These are phyloP conservation scores for Acrossocheilus fasciatus DNA, from an alignment of 2,797 vertebrate species.

Conservation along the genomic window DNA sequence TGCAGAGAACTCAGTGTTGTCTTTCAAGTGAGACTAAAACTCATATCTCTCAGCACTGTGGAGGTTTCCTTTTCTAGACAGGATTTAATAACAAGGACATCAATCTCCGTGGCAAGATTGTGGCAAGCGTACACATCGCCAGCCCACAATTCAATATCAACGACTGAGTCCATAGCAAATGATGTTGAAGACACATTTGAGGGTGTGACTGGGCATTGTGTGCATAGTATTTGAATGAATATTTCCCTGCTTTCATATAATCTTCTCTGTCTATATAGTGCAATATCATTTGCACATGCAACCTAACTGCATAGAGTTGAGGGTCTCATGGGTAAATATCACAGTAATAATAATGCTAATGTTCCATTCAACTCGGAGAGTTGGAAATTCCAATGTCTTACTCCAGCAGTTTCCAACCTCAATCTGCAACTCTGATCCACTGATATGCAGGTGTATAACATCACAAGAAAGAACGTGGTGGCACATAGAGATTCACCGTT, in stretches of 20 bases:
- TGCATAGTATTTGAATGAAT: not conserved
- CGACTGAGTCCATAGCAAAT: not conserved
- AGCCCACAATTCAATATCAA: slow-evolving; percentile 19
- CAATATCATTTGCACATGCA: not conserved
- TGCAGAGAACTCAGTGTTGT: not conserved
- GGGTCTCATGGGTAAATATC: not conserved
- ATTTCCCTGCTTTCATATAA: not conserved
- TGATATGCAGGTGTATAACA: not conserved
- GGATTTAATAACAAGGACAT: slow-evolving; percentile 49
- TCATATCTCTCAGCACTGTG: slow-evolving; percentile 27
- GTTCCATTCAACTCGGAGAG: not conserved
- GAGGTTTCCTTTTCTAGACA: slow-evolving; percentile 15
- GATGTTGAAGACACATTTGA: not conserved
- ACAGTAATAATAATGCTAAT: not conserved
- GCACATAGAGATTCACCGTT: not conserved
- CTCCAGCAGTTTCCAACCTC: slow-evolving; percentile 4
- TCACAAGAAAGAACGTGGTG: not conserved
- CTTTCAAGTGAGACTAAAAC: slow-evolving; percentile 25
- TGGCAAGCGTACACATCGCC: slow-evolving; percentile 2
- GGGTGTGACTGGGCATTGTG: not conserved
- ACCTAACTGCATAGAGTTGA: not conserved
- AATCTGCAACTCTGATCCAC: not conserved
- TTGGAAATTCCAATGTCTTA: not conserved
- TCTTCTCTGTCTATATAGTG: slow-evolving; percentile 1
- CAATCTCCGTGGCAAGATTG: slow-evolving; percentile 29